A percentile compares a stretch with the other conserved stretches of the same genome.
Evolutionary conservation across 2,888 invertebrate species (phyloP).

Genomic region (Caenorhabditis imperialis): DNA sequence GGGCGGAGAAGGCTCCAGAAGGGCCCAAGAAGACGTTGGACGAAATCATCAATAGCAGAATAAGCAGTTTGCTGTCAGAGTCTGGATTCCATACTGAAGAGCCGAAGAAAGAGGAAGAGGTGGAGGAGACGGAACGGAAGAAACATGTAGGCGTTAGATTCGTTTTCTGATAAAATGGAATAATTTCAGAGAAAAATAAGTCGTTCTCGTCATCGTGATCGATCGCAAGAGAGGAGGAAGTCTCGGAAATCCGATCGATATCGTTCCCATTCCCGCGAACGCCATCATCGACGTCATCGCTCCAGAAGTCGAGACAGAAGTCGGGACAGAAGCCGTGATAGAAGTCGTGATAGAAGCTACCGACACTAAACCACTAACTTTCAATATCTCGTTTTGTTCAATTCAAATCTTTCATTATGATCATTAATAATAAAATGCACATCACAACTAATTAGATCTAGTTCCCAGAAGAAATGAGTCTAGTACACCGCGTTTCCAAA

Average conservation of each 20-base stretch:
- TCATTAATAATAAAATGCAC: neutral
- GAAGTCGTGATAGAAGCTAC: no score
- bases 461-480: neutral
- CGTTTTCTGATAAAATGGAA: neutral
- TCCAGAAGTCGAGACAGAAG: conserved; percentile 24
- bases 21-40: conserved; percentile 41
- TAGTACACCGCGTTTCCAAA: conserved; percentile 25
- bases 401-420: no score
- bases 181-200: conserved; percentile 42
- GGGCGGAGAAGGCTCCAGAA: neutral
- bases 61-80: conserved; percentile 48
- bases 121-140: conserved; percentile 20
- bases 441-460: neutral
- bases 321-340: conserved; percentile 36
- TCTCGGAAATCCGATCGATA: conserved; percentile 20
- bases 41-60: conserved; percentile 48
- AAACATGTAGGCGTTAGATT: conserved; percentile 27
- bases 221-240: conserved; percentile 24
- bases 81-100: conserved; percentile 45
- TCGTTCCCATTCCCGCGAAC: conserved; percentile 15
- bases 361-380: no score
- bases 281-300: conserved; percentile 32
- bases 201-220: conserved; percentile 16
- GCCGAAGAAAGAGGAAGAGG: conserved; percentile 14
- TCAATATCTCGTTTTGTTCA: no score